These are phyloP conservation scores for Coluber constrictor DNA, from an alignment of 2,797 vertebrate species.

Conservation along the genomic window DNA sequence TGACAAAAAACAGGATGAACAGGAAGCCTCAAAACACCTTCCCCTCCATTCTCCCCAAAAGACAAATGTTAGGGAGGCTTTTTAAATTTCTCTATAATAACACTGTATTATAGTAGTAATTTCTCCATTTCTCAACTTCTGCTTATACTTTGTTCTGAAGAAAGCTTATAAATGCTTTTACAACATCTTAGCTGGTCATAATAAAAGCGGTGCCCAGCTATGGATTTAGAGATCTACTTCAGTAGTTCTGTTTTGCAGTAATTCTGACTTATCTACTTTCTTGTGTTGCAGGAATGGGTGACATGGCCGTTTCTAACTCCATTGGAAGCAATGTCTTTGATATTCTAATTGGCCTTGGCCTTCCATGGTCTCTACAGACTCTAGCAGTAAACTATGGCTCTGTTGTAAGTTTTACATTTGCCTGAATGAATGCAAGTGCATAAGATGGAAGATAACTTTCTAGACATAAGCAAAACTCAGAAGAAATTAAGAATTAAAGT, in stretches of 20 bases:
- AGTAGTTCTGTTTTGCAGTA: not conserved
- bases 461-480: not conserved
- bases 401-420: slow-evolving; percentile 78
- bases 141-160: not conserved
- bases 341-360: slow-evolving; percentile 90
- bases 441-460: not conserved
- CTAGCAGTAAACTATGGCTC: slow-evolving; percentile 90
- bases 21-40: not conserved
- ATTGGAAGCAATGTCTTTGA: slow-evolving; percentile 97
- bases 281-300: slow-evolving; percentile 84
- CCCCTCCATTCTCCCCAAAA: not conserved
- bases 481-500: not conserved
- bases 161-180: not conserved
- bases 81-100: not conserved
- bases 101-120: not conserved
- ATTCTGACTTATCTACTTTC: slow-evolving; percentile 23
- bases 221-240: not conserved
- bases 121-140: not conserved
- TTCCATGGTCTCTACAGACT: slow-evolving; percentile 92
- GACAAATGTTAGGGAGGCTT: not conserved
- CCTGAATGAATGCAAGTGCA: not conserved
- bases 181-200: not conserved
- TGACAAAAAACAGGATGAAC: not conserved
- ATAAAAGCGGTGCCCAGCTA: not conserved
- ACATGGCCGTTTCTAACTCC: slow-evolving; percentile 97